These are phyloP conservation scores for Protonemura montana DNA, from an alignment of 2,888 invertebrate species.

Conservation along the genomic window DNA sequence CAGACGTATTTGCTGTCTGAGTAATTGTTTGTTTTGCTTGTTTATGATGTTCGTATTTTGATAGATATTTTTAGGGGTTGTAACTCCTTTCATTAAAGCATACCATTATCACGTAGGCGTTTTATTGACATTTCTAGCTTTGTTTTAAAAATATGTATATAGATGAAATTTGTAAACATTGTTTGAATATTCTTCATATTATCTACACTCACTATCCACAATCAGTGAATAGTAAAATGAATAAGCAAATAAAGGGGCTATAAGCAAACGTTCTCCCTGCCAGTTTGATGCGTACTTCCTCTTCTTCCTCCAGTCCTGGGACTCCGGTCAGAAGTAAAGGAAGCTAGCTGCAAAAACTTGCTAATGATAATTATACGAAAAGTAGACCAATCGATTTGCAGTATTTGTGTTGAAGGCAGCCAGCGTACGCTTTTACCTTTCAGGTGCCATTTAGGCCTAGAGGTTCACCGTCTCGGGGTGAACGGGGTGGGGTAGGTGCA, in stretches of 20 bases:
- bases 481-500: neutral
- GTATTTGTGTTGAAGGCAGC: slow-evolving; percentile 19
- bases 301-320: neutral
- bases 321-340: neutral
- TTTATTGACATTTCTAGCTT: slow-evolving; percentile 32
- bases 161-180: slow-evolving; percentile 38
- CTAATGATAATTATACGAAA: slow-evolving; percentile 38
- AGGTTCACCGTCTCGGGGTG: neutral
- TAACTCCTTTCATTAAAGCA: slow-evolving; percentile 39
- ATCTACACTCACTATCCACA: neutral
- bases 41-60: slow-evolving; percentile 22
- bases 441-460: neutral
- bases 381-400: slow-evolving; percentile 19
- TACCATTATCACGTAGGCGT: slow-evolving; percentile 27
- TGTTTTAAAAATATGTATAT: slow-evolving; percentile 27
- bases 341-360: slow-evolving; percentile 14
- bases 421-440: neutral
- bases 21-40: neutral
- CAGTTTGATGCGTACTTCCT: neutral
- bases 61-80: slow-evolving; percentile 34
- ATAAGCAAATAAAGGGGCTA: slow-evolving; percentile 23
- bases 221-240: slow-evolving; percentile 33
- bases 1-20: neutral
- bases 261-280: neutral
- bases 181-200: slow-evolving; percentile 20